Evolutionary conservation across 2,888 invertebrate species (phyloP).

Genomic region (Cataglyphis rosenhaueri): DNA sequence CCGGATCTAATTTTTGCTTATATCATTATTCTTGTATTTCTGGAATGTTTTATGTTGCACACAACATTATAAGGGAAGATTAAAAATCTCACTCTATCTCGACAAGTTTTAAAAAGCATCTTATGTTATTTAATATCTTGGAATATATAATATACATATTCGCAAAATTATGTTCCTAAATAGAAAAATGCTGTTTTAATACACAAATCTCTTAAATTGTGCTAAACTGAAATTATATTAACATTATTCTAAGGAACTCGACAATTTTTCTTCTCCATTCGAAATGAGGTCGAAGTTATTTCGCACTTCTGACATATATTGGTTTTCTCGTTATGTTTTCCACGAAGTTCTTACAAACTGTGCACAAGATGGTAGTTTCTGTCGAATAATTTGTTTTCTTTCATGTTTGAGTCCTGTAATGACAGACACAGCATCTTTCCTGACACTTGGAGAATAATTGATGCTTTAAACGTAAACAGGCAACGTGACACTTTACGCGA

Average conservation of each 20-base stretch:
- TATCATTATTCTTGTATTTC: background rate
- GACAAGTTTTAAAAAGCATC: background rate
- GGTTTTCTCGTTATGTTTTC: conserved; percentile 46
- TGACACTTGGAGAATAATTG: conserved; percentile 3
- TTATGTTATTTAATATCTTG: background rate
- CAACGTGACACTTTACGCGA: background rate
- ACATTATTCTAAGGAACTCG: conserved; percentile 9
- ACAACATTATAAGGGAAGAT: background rate
- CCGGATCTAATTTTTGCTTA: background rate
- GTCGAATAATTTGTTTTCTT: conserved; percentile 43
- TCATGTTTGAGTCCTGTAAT: conserved; percentile 27
- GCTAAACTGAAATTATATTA: conserved; percentile 24
- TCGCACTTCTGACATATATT: conserved; percentile 49
- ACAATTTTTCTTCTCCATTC: conserved; percentile 27
- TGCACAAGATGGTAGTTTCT: conserved; percentile 38
- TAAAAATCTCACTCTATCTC: background rate
- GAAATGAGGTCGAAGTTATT: conserved; percentile 47
- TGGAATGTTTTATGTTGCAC: background rate
- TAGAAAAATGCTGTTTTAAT: conserved; percentile 1
- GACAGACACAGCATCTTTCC: conserved; percentile 5
- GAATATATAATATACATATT: background rate
- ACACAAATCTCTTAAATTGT: conserved; percentile 18
- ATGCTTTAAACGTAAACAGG: background rate
- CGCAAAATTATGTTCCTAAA: background rate
- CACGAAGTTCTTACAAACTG: conserved; percentile 45